phyloP scores from a whole-genome alignment of 2,113 vertebrate species.

The Neotragus pygmaeus region DNA sequence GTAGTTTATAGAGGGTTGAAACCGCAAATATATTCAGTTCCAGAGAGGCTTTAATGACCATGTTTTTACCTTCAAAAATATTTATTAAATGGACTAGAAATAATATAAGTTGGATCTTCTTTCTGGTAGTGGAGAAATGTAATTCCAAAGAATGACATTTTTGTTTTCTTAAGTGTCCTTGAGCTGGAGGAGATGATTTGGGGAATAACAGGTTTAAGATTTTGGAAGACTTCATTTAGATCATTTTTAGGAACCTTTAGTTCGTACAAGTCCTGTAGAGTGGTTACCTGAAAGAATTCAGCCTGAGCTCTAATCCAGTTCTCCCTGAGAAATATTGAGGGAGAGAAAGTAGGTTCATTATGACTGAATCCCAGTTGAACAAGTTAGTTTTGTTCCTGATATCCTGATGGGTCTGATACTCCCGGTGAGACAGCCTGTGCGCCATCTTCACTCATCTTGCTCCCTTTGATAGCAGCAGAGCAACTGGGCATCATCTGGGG shows the following conservation, averaged over 20 bases:
- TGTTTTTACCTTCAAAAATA: conserved; percentile 43
- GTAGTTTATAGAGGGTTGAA: conserved; percentile 7
- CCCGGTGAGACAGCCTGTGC: not conserved
- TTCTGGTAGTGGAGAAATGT: conserved; percentile 15
- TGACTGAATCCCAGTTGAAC: not conserved
- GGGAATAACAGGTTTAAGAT: not conserved
- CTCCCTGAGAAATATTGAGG: not conserved
- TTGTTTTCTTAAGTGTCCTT: conserved; percentile 29
- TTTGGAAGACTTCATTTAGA: not conserved
- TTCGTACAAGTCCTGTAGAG: not conserved
- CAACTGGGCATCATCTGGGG: not conserved
- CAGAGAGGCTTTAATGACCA: conserved; percentile 30
- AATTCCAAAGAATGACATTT: not conserved
- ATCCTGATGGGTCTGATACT: not conserved
- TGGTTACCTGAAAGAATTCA: not conserved
- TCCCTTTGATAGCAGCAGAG: not conserved
- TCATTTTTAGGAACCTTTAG: not conserved
- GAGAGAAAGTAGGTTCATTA: not conserved
- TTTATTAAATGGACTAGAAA: conserved; percentile 2
- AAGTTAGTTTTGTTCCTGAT: not conserved
- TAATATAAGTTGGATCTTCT: conserved; percentile 10
- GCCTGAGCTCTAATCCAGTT: not conserved
- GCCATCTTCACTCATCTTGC: not conserved
- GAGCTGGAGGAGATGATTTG: not conserved
- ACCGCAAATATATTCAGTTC: conserved; percentile 1